phyloP scores from a whole-genome alignment of 2,888 invertebrate species.

The Amitus sp. region DNA sequence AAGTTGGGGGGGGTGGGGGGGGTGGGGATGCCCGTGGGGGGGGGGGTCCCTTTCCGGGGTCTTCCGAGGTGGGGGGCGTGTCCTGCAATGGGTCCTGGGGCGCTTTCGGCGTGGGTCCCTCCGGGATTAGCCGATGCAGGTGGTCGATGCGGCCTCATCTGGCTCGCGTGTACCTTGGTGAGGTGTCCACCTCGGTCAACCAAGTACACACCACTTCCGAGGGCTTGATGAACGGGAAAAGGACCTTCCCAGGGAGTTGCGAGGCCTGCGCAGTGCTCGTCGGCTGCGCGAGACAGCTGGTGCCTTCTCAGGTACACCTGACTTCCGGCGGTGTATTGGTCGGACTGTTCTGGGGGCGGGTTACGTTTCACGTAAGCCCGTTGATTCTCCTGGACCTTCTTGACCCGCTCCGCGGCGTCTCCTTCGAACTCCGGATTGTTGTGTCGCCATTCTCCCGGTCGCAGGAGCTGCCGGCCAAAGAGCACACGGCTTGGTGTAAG shows the following conservation, averaged over 20 bases:
- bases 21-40: no score
- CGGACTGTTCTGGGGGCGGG: neutral
- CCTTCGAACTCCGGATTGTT: neutral
- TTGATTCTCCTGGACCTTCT: neutral
- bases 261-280: neutral
- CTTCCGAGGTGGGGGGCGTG: no score
- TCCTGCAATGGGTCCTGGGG: no score
- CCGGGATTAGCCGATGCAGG: no score
- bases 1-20: no score
- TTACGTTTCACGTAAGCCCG: neutral
- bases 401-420: no score
- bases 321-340: neutral
- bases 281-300: neutral
- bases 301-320: neutral
- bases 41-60: no score
- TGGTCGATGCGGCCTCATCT: neutral
- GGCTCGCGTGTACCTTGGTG: neutral
- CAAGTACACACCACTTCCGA: neutral
- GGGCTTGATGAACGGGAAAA: neutral
- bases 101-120: no score
- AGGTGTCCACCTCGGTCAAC: neutral
- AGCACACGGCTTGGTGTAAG: conserved; percentile 5
- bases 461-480: neutral
- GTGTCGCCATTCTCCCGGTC: conserved; percentile 20
- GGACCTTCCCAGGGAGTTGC: conserved; percentile 1